Evolutionary conservation across 2,113 vertebrate genomes (phyloP).

Genomic region (Electrona antarctica): DNA sequence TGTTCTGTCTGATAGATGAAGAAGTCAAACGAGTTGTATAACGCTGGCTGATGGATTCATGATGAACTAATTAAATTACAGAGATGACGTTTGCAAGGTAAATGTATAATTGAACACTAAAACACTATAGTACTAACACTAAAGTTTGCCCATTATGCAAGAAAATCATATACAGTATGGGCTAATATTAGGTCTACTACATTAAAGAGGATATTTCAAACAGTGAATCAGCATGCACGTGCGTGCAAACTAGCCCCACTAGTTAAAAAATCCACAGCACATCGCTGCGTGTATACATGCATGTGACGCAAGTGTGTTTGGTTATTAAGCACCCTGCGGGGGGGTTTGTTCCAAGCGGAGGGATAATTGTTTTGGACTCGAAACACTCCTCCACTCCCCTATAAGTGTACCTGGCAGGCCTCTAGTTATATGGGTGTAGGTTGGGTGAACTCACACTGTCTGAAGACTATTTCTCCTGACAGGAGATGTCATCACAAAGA

Average conservation of each 20-base stretch:
- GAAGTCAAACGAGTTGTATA: no score
- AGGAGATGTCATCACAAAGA: not conserved
- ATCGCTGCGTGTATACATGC: not conserved
- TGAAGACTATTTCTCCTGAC: constrained; percentile 7
- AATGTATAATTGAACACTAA: no score
- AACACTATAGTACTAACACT: no score
- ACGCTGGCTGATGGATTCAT: no score
- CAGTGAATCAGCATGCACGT: not conserved
- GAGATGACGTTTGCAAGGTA: no score
- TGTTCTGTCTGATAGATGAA: no score
- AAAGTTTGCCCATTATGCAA: no score
- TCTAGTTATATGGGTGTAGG: not conserved
- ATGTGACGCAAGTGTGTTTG: not conserved
- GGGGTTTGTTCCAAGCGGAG: not conserved
- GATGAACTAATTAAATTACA: no score
- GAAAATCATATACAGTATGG: no score
- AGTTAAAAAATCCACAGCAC: no score
- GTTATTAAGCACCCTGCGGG: not conserved
- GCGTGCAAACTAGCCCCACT: not conserved
- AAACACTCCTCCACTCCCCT: not conserved
- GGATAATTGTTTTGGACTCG: not conserved
- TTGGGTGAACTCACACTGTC: not conserved
- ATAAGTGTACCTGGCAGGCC: not conserved
- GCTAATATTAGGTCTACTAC: no score
- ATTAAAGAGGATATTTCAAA: no score